Evolutionary conservation across 2,888 invertebrate species (phyloP).

Genomic region (Mythimna lalbum): DNA sequence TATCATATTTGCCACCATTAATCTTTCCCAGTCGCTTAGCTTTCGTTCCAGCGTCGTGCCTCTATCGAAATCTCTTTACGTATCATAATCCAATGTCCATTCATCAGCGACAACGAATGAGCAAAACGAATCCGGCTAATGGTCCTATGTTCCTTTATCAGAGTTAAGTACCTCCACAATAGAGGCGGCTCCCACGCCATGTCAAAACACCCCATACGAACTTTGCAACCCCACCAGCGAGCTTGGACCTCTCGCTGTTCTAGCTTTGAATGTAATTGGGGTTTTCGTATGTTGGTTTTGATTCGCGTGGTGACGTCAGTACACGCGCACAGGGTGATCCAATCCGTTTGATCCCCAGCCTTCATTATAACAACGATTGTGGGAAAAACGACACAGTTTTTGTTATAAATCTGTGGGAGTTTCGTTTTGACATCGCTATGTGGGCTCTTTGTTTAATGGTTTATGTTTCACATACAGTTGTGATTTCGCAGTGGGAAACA

Average conservation of each 20-base stretch:
- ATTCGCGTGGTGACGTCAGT: conserved; percentile 76
- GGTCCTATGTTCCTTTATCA: conserved; percentile 88
- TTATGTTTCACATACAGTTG: conserved; percentile 45
- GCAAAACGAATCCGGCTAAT: conserved; percentile 89
- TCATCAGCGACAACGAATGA: conserved; percentile 87
- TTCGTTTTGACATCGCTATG: conserved; percentile 82
- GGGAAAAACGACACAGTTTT: conserved; percentile 88
- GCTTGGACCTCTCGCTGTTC: conserved; percentile 65
- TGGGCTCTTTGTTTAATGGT: conserved; percentile 73
- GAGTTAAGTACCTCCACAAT: conserved; percentile 89
- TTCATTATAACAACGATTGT: conserved; percentile 85
- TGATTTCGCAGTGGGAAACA: conserved; percentile 54
- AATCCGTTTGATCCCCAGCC: conserved; percentile 84
- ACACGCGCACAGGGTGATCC: conserved; percentile 77
- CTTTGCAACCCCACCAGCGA: conserved; percentile 66
- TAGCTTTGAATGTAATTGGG: conserved; percentile 55
- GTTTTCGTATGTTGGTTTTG: conserved; percentile 71
- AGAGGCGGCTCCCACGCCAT: conserved; percentile 88
- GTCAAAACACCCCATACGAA: conserved; percentile 87
- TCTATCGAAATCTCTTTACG: conserved; percentile 79
- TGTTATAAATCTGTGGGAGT: conserved; percentile 89
- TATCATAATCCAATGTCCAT: conserved; percentile 89
- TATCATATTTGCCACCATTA: conserved; percentile 61
- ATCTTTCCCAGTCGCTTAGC: conserved; percentile 55
- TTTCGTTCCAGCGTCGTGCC: conserved; percentile 73